phyloP scores from a whole-genome alignment of 2,888 invertebrate genomes.

The Operophtera brumata region DNA sequence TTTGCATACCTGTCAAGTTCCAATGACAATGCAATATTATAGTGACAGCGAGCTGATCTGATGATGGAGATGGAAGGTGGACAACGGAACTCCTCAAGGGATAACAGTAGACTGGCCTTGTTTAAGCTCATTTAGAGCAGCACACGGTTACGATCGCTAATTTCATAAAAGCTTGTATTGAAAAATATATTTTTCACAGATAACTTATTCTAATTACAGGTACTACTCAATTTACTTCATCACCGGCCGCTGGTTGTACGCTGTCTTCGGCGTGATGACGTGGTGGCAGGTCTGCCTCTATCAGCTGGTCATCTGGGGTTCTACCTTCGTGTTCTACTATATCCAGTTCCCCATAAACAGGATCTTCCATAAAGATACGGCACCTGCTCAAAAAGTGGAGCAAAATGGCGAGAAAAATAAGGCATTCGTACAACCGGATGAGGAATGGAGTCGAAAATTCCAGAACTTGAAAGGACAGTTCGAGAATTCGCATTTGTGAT shows the following conservation, averaged over 20 bases:
- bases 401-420: constrained; percentile 15
- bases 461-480: constrained; percentile 41
- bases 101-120: too few relatives aligned
- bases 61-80: too few relatives aligned
- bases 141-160: too few relatives aligned
- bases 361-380: constrained; percentile 52
- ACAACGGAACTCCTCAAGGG: too few relatives aligned
- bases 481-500: constrained; percentile 60
- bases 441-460: constrained; percentile 53
- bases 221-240: constrained; percentile 72
- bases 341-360: constrained; percentile 66
- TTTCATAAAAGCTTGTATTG: too few relatives aligned
- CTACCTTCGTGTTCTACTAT: constrained; percentile 59
- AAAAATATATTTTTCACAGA: too few relatives aligned
- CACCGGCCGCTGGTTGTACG: constrained; percentile 74
- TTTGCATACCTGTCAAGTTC: too few relatives aligned
- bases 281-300: constrained; percentile 74
- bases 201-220: constrained; percentile 44
- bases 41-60: too few relatives aligned
- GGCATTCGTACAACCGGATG: constrained; percentile 25
- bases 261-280: constrained; percentile 73
- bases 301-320: constrained; percentile 60
- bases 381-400: constrained; percentile 31
- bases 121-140: too few relatives aligned
- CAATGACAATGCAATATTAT: too few relatives aligned